Evolutionary conservation across 2,797 vertebrate species (phyloP), one percentile per base, ranked within the genome.

Genomic region (Pangasius djambal): DNA sequence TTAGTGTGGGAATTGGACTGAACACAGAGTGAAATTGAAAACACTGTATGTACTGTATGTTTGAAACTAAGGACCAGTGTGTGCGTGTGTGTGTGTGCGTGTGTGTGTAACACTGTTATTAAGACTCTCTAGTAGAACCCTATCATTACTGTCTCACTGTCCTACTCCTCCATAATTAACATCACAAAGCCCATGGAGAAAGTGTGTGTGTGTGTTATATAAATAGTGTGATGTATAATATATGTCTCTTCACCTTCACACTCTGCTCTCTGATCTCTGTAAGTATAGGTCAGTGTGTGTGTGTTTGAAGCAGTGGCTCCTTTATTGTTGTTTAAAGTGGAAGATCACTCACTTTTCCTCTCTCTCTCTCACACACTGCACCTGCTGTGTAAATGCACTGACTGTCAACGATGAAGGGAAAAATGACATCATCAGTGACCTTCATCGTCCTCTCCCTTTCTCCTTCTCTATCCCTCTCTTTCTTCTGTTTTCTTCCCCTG

Each of bases 181-280:
- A 52, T 79, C 77, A 79, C 77, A 55, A 78, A 78, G 7, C 10
- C 1, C 25, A 77, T 16, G 28, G 28, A 2, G 13, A 22, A 72
- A 72, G 70, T 40, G 6, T 72, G 67, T 34, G 67, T 34, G 67
- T 70, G 57, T 40, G 34, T 59, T 8, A n/a, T 28, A 52, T 50
- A 77, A 77, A n/a, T 48, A 6, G 34, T 25, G 79, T 82, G 79
- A 83, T 83, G 81, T 63, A 63, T 83, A 63, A 83, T 83, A 63
- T 18, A 61, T 63, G 81, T 83, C 22, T 63, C 57, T 6, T 15
- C 37, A 63, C 13, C 37, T 44, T 83, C 10, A 83, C 59, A 40
- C 34, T n/a, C 57, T 34, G 52, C 31, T 57, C 50, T 83, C 55
- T 82, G 55, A 37, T 81, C 78, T 81, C 9, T 83, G 9, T 59